Base-by-base conservation (phyloP, 1,140 invertebrate species). In the Drosophila micromelanica region DNA sequence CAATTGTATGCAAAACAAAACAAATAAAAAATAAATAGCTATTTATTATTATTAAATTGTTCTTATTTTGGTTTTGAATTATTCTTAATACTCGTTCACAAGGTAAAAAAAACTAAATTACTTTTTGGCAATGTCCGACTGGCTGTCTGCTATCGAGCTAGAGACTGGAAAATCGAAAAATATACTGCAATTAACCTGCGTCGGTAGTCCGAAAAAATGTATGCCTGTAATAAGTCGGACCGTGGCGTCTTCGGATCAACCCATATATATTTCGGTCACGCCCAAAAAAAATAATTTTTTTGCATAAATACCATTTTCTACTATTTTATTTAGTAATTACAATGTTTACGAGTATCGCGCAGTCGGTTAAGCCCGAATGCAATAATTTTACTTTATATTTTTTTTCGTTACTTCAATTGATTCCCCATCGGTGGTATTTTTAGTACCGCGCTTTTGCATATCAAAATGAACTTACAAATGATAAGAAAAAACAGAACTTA, bases 1-100 rank as follows among this genome's bases (percentile, higher is more conserved):
- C 40, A 69, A 46, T 64, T 48, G 61, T 81, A 70, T 82, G 79
- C 74, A 81, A 43, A 13, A 43, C 20, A 56, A 56, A 23, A 56
- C 23, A 5, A 43, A 57, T 4, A 0, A 3, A 43, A 57, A 80
- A 61, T 48, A 46, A 81, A 64, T 54, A 79, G 13, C 71, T 76
- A 76, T 84, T 40, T 35, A 30, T 35, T 60, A 55, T 56, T 35
- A 55, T 56, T 35, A 4, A 57, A 27, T 55, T 55, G 11, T 27
- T 27, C 1, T 56, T 40, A 1, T 8, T 56, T 57, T 37, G 11
- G 7, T 46, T 6, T 7, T 0, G 7, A 32, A 32, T 32, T 6
- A 7, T 23, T 46, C 4, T 45, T 43, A 20, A 15, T 35, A 35
- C 32, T 35, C 32, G 32, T 45, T 45, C 17, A 59, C 73, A 75